phyloP scores from a whole-genome alignment of 2,888 invertebrate genomes.

The Empis stercorea region DNA sequence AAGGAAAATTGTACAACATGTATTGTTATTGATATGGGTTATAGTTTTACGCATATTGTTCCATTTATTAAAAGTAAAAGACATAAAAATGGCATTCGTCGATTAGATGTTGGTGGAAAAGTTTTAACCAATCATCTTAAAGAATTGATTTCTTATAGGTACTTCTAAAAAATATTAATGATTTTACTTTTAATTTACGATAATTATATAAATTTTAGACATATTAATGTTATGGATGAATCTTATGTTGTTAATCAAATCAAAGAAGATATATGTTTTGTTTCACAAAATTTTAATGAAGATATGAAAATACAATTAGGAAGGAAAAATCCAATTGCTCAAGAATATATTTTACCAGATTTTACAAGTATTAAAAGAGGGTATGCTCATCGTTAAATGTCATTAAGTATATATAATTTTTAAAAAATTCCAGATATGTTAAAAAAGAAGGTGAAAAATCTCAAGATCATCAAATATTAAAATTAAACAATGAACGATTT shows the following conservation, averaged over 20 bases:
- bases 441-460: constrained; percentile 30
- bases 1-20: constrained; percentile 50
- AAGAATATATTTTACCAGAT: constrained; percentile 93
- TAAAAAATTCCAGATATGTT: constrained; percentile 24
- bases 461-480: constrained; percentile 60
- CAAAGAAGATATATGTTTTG: constrained; percentile 95
- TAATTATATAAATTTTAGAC: constrained; percentile 38
- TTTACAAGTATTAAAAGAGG: constrained; percentile 82
- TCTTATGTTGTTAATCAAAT: constrained; percentile 96
- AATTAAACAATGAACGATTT: constrained; percentile 88
- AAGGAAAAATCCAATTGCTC: constrained; percentile 55
- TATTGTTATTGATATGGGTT: constrained; percentile 85
- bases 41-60: constrained; percentile 88
- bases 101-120: constrained; percentile 95
- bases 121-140: constrained; percentile 94
- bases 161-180: background rate
- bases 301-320: constrained; percentile 61
- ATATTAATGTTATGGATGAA: constrained; percentile 97
- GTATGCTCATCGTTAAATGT: constrained; percentile 33
- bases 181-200: background rate
- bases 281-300: constrained; percentile 66
- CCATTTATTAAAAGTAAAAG: constrained; percentile 76
- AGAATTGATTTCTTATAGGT: constrained; percentile 86
- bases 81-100: constrained; percentile 53
- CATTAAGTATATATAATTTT: no score